phyloP scores from a whole-genome alignment of 2,797 vertebrate species.

The Antennarius maculatus region DNA sequence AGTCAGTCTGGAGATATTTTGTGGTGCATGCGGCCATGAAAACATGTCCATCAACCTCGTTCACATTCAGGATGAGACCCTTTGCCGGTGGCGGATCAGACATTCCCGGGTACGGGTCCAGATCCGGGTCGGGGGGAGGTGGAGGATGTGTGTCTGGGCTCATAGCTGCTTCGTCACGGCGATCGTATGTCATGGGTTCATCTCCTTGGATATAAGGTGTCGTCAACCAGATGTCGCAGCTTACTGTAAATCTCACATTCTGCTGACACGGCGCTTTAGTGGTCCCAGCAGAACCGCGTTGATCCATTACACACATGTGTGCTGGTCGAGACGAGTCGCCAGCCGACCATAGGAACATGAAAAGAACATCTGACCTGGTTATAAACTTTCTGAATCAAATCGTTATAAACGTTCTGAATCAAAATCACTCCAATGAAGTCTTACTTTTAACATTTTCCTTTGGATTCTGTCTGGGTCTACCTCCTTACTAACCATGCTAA shows the following conservation, averaged over 20 bases:
- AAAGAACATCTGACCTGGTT: background rate
- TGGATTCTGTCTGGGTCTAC: no score
- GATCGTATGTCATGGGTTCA: conserved; percentile 40
- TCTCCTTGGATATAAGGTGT: conserved; percentile 35
- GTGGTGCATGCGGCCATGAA: no score
- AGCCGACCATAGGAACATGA: background rate
- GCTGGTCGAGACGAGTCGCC: background rate
- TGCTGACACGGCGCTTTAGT: conserved; percentile 29
- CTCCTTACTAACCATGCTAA: no score
- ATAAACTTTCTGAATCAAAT: no score
- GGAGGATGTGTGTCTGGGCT: conserved; percentile 33
- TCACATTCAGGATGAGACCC: background rate
- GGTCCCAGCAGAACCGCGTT: background rate
- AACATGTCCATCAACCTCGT: no score
- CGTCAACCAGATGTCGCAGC: conserved; percentile 44
- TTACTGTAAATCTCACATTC: conserved; percentile 38
- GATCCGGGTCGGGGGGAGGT: background rate
- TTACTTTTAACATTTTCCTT: no score
- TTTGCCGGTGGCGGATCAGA: no score
- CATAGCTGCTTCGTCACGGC: conserved; percentile 50
- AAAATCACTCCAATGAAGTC: no score
- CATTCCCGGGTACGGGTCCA: conserved; percentile 5
- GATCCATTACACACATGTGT: conserved; percentile 42
- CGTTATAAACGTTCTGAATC: no score
- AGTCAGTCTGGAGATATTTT: conserved; percentile 31